phyloP scores from a whole-genome alignment of 2,797 vertebrate genomes.

The Percopsis omiscomaycus region DNA sequence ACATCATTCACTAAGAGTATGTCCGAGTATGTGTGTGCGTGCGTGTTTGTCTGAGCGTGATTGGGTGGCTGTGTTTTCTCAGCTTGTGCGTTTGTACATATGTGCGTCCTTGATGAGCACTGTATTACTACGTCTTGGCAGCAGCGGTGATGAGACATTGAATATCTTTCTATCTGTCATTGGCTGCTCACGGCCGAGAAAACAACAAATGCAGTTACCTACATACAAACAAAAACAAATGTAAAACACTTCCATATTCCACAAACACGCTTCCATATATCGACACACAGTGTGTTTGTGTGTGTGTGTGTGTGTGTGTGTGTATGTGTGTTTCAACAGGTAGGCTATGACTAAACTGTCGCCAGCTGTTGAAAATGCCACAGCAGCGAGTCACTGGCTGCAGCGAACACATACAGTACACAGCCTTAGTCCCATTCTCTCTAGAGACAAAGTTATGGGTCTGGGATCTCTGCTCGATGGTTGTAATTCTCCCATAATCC shows the following conservation, averaged over 20 bases:
- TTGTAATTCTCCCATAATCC: conserved; percentile 70
- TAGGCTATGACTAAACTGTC: conserved; percentile 45
- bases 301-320: conserved; percentile 7
- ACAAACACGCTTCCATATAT: background rate
- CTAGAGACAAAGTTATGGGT: conserved; percentile 33
- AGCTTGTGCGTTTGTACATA: too few relatives aligned
- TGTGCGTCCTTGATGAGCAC: background rate
- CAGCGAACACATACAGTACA: conserved; percentile 30
- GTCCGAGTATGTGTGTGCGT: conserved; percentile 32
- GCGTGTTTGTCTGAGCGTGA: too few relatives aligned
- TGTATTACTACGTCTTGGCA: background rate
- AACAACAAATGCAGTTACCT: background rate
- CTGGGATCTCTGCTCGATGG: conserved; percentile 45
- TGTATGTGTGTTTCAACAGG: conserved; percentile 24
- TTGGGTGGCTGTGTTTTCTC: background rate
- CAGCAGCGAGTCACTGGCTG: conserved; percentile 37
- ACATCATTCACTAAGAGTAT: conserved; percentile 16
- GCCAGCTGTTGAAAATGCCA: conserved; percentile 41
- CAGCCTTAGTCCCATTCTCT: conserved; percentile 18
- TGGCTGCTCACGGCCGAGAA: background rate
- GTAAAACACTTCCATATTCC: background rate
- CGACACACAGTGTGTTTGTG: background rate
- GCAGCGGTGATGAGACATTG: background rate
- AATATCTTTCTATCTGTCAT: background rate
- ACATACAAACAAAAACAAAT: background rate